Base-by-base conservation (phyloP, 2,888 invertebrate genomes). In the Athalia rosae region DNA sequence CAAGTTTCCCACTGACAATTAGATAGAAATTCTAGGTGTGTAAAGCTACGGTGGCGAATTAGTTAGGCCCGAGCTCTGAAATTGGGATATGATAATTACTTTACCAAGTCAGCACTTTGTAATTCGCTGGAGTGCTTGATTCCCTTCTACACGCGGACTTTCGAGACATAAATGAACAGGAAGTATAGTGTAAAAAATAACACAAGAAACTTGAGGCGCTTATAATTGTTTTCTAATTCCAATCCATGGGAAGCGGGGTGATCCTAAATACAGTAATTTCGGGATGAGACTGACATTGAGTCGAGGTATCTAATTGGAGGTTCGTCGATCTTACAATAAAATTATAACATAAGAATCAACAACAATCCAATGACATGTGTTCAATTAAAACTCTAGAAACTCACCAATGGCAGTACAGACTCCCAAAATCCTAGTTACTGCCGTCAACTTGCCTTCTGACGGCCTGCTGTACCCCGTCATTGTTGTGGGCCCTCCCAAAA, bases 321-420 rank as follows among this genome's bases (percentile, higher is more conserved):
- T 28, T 28, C 2, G 0, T 2, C 28, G 28, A 28, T 28, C 28
- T 28, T 28, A 28, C 28, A 28, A 28, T 28, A 28, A 28, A 28
- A 28, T 28, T 28, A 28, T 28, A 28, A 28, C 28, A 28, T 28
- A 28, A 28, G n/a, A 28, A 28, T 28, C 28, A 28, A 28, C 28
- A 28, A 2, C 28, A 28, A 28, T 28, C 28, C 28, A 28, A 28
- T 28, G 28, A 28, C 28, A 28, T 28, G 28, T 28, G 28, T 28
- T 28, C 28, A 28, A 2, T 28, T 0, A 0, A 28, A 53, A 53
- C 4, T 53, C 53, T n/a, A 0, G 3, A 6, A n/a, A 80, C 84
- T 85, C 77, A 86, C 86, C 83, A 78, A 86, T 83, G 45, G 86
- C 86, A 13, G 86, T 86, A 71, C 83, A 85, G 48, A 86, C 82